Percentiles rank a stretch among this genome's conserved stretches.
Evolutionary conservation across 2,888 invertebrate genomes (phyloP).

Genomic region (Smittia sp.): DNA sequence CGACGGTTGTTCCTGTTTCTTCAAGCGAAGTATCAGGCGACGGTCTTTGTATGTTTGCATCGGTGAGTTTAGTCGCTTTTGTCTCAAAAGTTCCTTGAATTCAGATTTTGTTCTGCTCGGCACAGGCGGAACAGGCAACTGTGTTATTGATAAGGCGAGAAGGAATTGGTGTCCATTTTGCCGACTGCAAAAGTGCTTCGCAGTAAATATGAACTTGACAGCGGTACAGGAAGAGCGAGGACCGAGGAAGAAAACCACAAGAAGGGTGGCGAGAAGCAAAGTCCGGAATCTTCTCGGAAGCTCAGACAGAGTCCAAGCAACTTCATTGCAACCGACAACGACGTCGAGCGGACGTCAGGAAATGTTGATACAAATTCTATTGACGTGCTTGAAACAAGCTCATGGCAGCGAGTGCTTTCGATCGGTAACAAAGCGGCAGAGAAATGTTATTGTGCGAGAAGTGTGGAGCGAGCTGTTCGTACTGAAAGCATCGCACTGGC

Average conservation of each 20-base stretch:
- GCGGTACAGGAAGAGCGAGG: conserved; percentile 85
- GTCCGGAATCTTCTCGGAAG: neutral
- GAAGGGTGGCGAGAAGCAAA: neutral
- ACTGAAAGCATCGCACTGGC: conserved; percentile 60
- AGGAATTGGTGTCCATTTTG: conserved; percentile 88
- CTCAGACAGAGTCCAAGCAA: neutral
- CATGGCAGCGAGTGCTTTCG: conserved; percentile 59
- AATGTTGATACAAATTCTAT: conserved; percentile 60
- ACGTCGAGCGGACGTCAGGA: conserved; percentile 45
- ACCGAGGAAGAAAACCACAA: conserved; percentile 57
- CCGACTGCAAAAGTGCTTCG: conserved; percentile 72
- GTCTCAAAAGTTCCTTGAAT: neutral
- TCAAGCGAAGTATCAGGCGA: conserved; percentile 76
- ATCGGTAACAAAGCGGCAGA: conserved; percentile 54
- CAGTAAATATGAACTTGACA: conserved; percentile 75
- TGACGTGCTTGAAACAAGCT: conserved; percentile 59
- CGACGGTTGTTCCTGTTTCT: conserved; percentile 88
- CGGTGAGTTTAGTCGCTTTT: conserved; percentile 56
- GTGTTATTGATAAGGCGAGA: conserved; percentile 75
- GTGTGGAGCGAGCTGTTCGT: conserved; percentile 62
- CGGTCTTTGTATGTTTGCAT: conserved; percentile 74
- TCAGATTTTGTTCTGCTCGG: neutral
- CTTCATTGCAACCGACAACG: neutral
- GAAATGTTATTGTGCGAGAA: conserved; percentile 58
- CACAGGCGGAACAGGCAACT: conserved; percentile 68